Conservation (phyloP, 2,888 invertebrate species). For the Listrodromus nycthemerus region DNA sequence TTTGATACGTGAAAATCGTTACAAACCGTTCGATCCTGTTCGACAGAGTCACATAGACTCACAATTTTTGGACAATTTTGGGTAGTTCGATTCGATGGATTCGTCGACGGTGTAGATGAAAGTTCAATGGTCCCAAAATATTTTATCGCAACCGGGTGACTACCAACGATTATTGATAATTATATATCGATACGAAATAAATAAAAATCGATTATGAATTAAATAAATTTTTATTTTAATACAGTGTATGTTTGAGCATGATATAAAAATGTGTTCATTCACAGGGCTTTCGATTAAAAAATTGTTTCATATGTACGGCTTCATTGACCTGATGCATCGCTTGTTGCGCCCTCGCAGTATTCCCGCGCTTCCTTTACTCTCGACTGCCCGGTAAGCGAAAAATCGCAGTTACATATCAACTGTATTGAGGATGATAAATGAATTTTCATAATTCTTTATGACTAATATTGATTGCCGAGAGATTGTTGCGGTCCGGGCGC, state of each 20-base stretch:
- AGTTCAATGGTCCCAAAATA: not conserved
- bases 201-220: not conserved
- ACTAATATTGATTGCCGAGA: too few relatives aligned
- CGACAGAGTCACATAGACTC: not conserved
- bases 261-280: not conserved
- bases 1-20: constrained; percentile 27
- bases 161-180: too few relatives aligned
- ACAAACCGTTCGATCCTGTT: constrained; percentile 15
- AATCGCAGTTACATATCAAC: too few relatives aligned
- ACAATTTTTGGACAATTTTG: not conserved
- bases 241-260: too few relatives aligned
- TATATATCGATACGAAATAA: too few relatives aligned
- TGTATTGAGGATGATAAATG: too few relatives aligned
- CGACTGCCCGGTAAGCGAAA: too few relatives aligned
- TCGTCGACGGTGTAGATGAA: not conserved
- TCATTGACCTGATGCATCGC: not conserved
- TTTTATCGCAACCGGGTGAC: not conserved
- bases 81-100: not conserved
- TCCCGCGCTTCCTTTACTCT: not conserved
- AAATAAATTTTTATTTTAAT: not conserved
- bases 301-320: not conserved
- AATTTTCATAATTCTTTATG: too few relatives aligned
- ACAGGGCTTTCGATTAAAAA: not conserved
- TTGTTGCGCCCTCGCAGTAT: not conserved
- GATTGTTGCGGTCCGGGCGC: too few relatives aligned